Base-by-base conservation (phyloP, 2,797 vertebrate species). In the Helarctos malayanus region DNA sequence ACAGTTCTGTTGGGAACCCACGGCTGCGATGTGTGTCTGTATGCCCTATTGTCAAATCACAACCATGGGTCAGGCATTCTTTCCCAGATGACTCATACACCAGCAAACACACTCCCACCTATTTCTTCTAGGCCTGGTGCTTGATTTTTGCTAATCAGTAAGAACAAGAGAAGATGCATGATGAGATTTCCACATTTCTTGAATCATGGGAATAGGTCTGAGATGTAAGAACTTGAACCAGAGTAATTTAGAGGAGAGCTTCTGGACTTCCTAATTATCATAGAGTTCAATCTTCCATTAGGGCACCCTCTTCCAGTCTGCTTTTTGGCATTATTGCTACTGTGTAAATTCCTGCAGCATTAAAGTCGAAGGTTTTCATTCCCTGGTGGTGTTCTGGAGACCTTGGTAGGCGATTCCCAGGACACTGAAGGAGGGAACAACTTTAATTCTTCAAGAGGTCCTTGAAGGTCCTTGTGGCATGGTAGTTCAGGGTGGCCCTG, bases 361-460 rank as follows among this genome's bases (percentile, higher is more conserved):
- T 90, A 87, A 69, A 97, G 90, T 90, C 38, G 96, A 95, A 97
- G n/a, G 19, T 96, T 98, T 98, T 98, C 83, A 49, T 97, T 97
- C 96, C 23, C 97, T 95, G 61, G 12, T 94, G 59, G 18, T 94
- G 56, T 83, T 96, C 92, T 86, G 84, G 92, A 98, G 93, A 65
- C 47, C 63, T 94, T 96, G n/a, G 19, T 38, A 65, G 68, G 95
- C 95, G 85, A 98, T 96, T 98, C 98, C 87, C 56, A 96, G 93
- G 82, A 97, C 75, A 95, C 84, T 82, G 75, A 97, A 97, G 56
- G 16, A 41, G 56, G 59, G 84, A 96, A 18, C 41, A 97, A 96
- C 32, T 97, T 96, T 97, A 98, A 98, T 98, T 98, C 89, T 93
- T 76, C 92, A 95, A 98, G 97, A 97, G 86, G 76, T 19, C 63